Conservation (phyloP, 1,140 invertebrate genomes). For the Drosophila bocqueti region DNA sequence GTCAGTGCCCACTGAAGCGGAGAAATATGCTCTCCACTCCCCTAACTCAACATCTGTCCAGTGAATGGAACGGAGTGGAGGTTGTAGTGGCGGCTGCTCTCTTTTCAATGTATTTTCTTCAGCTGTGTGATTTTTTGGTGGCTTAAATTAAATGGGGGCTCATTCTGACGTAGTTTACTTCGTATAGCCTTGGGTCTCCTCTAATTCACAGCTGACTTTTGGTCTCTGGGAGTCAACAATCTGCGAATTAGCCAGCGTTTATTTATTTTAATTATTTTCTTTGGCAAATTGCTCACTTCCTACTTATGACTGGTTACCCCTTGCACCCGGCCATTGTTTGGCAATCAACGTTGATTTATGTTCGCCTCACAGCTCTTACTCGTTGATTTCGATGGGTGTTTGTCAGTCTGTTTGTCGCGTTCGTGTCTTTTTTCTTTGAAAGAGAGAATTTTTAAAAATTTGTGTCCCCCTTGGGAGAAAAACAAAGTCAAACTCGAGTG, state of each 20-base stretch:
- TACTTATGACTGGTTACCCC: constrained; percentile 44
- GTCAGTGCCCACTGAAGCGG: constrained; percentile 72
- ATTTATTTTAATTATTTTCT: constrained; percentile 83
- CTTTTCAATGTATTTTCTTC: constrained; percentile 21
- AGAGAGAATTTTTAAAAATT: constrained; percentile 1
- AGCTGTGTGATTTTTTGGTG: constrained; percentile 33
- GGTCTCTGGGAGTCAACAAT: constrained; percentile 38
- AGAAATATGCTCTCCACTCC: constrained; percentile 28
- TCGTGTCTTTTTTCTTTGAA: neutral
- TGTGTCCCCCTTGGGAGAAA: neutral
- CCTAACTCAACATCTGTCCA: constrained; percentile 18
- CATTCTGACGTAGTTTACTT: constrained; percentile 19
- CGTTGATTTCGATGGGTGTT: constrained; percentile 23
- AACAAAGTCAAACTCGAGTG: constrained; percentile 21
- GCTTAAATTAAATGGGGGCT: constrained; percentile 12
- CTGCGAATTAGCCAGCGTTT: constrained; percentile 51
- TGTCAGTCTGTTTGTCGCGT: constrained; percentile 11
- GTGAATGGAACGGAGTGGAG: constrained; percentile 35
- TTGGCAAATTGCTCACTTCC: constrained; percentile 80
- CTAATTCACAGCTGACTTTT: constrained; percentile 10
- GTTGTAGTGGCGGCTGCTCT: neutral
- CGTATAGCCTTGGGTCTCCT: neutral
- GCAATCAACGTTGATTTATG: constrained; percentile 80
- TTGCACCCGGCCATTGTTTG: constrained; percentile 62
- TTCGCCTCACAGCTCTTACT: constrained; percentile 35